Conservation (phyloP, 2,797 vertebrate species). For the Meriones psammophilus region DNA sequence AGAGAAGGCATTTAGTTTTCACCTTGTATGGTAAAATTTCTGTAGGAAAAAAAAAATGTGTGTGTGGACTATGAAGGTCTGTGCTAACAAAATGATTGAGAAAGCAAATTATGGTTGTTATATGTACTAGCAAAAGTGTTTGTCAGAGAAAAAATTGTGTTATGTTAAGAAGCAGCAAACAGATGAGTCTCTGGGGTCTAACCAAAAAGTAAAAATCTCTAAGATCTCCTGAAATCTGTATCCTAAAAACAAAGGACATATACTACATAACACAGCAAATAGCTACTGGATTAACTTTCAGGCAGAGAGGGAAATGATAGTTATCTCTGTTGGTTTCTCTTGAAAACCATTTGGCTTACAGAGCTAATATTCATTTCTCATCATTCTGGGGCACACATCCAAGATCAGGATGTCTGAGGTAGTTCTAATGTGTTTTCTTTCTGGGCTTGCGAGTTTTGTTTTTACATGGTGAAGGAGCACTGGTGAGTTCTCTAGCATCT, state of each 20-base stretch:
- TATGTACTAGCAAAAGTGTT: too few species aligned
- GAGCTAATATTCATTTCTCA: background rate
- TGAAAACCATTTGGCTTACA: background rate
- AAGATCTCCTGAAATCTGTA: background rate
- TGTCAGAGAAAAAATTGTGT: too few species aligned
- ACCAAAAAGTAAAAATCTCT: background rate
- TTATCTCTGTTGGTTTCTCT: background rate
- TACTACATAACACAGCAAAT: background rate
- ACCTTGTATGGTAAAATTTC: conserved; percentile 23
- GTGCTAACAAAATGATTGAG: too few species aligned
- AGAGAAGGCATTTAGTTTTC: background rate
- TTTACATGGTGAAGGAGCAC: background rate
- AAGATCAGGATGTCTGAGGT: background rate
- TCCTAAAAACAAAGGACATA: background rate
- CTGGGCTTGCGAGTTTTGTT: background rate
- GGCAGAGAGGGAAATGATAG: background rate
- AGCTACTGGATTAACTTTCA: background rate
- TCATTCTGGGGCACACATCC: background rate
- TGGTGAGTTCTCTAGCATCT: background rate
- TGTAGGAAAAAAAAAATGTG: background rate
- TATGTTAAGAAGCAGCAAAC: background rate
- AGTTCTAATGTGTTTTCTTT: background rate
- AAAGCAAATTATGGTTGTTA: too few species aligned
- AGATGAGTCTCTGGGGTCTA: background rate
- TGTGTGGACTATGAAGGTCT: too few species aligned